phyloP scores from a whole-genome alignment of 2,797 vertebrate species.

The Bovichtus variegatus region DNA sequence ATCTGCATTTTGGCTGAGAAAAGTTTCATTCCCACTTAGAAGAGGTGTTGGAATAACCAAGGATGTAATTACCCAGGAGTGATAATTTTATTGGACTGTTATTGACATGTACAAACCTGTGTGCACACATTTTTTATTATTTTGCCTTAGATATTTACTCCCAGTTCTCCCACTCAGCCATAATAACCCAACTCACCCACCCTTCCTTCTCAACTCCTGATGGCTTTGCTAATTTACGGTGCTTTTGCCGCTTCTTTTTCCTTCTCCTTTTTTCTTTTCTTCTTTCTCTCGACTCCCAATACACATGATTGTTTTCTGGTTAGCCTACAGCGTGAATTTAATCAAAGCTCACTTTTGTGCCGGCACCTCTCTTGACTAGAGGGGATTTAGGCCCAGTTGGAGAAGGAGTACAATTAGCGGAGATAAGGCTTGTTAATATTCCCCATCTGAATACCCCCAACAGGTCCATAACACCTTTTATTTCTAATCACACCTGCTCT shows the following conservation, averaged over 20 bases:
- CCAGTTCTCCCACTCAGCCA: conserved; percentile 17
- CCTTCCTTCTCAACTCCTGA: background rate
- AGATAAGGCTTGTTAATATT: conserved; percentile 78
- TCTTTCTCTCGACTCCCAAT: conserved; percentile 49
- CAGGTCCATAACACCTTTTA: conserved; percentile 66
- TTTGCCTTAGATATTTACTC: conserved; percentile 23
- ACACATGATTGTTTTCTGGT: conserved; percentile 68
- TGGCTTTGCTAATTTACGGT: conserved; percentile 41
- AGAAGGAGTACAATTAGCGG: conserved; percentile 73
- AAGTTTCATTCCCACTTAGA: conserved; percentile 14
- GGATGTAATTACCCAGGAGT: conserved; percentile 56
- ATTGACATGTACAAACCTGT: conserved; percentile 1
- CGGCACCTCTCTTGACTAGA: conserved; percentile 49
- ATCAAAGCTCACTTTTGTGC: conserved; percentile 71
- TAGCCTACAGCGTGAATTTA: conserved; percentile 76
- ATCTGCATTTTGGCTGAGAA: background rate
- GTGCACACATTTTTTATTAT: background rate
- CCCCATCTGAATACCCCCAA: conserved; percentile 68
- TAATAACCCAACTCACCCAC: conserved; percentile 21
- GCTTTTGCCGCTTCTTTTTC: conserved; percentile 16
- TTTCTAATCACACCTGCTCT: conserved; percentile 70
- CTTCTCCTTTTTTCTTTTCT: background rate
- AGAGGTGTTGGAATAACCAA: conserved; percentile 36
- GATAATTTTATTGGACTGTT: conserved; percentile 60
- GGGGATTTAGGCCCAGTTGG: conserved; percentile 60